Evolutionary conservation across 1,140 invertebrate species (phyloP), one percentile per base, ranked within the genome.

Genomic region (Lucilia sericata): DNA sequence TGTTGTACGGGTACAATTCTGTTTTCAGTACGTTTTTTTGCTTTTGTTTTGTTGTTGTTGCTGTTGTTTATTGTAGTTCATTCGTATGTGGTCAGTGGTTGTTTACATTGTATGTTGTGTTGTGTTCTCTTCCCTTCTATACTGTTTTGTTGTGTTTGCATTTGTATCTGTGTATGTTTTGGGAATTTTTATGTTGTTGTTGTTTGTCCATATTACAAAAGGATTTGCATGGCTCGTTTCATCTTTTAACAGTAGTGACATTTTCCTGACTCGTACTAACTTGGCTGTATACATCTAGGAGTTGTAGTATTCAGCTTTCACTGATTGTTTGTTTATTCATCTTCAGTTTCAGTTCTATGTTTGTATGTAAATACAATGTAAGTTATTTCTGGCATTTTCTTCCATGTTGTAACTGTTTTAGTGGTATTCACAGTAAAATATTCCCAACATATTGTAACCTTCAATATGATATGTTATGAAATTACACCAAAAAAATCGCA

Each of bases 181-280:
- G 75, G 34, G 14, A n/a, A 60, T 60, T 60, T 60, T 60, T 60
- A 60, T 21, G 65, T 65, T 65, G 60, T 65, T 65, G 14, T 65
- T 65, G n/a, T 70, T 70, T 70, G 42, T 80, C 42, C 76, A 49
- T 80, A 21, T 84, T 84, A 84, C 83, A 84, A 84, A 84, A 84
- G 83, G 83, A 84, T 84, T 84, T 84, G 83, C 83, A 84, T 84
- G 74, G 65, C 47, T 78, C 83, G 83, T 84, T 83, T 74, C 65
- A 83, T 83, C 65, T 83, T 83, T 83, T 83, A 80, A 80, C 76
- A 80, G 76, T 12, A 80, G 47, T 80, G 76, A 49, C 76, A 49
- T 76, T 80, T 80, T 51, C 76, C 76, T 49, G 76, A 80, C 76
- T 80, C 76, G 36, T 25, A 80, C 76, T 80, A 49, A 80, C 76